A percentile compares a stretch with the other conserved stretches of the same genome.
These are phyloP conservation scores for Gymnocypris eckloni DNA, from an alignment of 2,797 vertebrate genomes.

Conservation along the genomic window DNA sequence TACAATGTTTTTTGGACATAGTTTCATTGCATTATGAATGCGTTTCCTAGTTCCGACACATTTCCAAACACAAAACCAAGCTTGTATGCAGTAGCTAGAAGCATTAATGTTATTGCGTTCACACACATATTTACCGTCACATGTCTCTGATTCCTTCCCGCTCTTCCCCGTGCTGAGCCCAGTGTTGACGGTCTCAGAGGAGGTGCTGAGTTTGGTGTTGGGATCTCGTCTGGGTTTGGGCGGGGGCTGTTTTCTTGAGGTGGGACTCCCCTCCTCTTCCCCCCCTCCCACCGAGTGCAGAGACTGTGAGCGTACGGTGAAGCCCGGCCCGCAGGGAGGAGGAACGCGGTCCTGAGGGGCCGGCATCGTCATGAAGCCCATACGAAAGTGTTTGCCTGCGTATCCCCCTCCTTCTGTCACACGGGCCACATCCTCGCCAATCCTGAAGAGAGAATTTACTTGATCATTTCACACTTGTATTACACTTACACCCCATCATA, in stretches of 20 bases:
- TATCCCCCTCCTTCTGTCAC: constrained; percentile 83
- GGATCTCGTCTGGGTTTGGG: constrained; percentile 95
- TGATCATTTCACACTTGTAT: neutral
- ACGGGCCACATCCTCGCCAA: constrained; percentile 87
- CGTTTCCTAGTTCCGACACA: neutral
- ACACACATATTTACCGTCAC: constrained; percentile 67
- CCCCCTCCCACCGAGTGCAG: constrained; percentile 92
- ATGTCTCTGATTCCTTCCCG: constrained; percentile 76
- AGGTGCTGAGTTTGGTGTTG: constrained; percentile 94
- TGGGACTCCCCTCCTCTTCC: constrained; percentile 84
- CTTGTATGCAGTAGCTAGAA: neutral
- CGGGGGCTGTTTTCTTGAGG: constrained; percentile 88
- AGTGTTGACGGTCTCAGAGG: constrained; percentile 89
- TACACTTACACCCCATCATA: neutral
- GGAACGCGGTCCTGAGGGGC: constrained; percentile 91
- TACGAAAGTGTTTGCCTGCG: constrained; percentile 90
- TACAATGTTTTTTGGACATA: neutral
- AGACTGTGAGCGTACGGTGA: constrained; percentile 92
- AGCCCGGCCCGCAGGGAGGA: constrained; percentile 86
- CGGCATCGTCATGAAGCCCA: constrained; percentile 98
- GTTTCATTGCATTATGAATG: neutral
- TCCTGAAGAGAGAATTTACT: constrained; percentile 71
- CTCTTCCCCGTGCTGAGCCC: constrained; percentile 73
- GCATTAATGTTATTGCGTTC: neutral
- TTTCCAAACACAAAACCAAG: neutral